Evolutionary conservation across 2,113 vertebrate genomes (phyloP), one percentile per base, ranked within the genome.

Genomic region (Corythornis madagascariensis): DNA sequence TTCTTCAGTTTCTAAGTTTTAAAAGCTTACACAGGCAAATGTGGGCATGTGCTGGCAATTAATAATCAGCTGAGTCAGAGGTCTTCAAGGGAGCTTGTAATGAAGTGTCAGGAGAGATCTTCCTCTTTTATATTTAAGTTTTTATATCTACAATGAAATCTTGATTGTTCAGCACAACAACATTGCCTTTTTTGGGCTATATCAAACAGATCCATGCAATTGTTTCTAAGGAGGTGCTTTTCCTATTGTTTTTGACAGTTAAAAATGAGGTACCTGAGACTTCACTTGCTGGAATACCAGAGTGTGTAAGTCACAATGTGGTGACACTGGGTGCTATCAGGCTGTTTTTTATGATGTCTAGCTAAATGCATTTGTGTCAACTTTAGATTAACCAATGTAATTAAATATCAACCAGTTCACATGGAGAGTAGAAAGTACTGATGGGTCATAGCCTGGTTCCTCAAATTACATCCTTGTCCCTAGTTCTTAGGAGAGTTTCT

Each of bases 51-150:
- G 91, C 73, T 78, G 45, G 69, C 74, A 87, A 74, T 94, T 92
- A 92, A 38, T 82, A 79, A 92, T 86, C 94, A 87, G 90, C 89
- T 89, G 85, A 90, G 70, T 94, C 83, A 95, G 84, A 92, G 55
- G 53, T 67, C 84, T 70, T 74, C 63, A 74, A 81, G 75, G 57
- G 45, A 92, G 42, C 42, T 75, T 70, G 70, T 59, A 80, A 80
- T 86, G 48, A 83, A 89, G 56, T 26, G 7, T 48, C 53, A 75
- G 72, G 76, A 86, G 93, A 69, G 72, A 82, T 53, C 75, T 57
- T 73, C 29, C 65, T 60, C 61, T 93, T 74, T 25, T 22, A 29
- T 14, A 53, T 79, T 72, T 35, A 72, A 73, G 13, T 78, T 91
- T 59, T 57, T 75, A 4, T n/a, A 83, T 33, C 33, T 15, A 14